Base-by-base conservation (phyloP, 37 sponge, comb jelly and placozoan species). In the Halichondria panicea region DNA sequence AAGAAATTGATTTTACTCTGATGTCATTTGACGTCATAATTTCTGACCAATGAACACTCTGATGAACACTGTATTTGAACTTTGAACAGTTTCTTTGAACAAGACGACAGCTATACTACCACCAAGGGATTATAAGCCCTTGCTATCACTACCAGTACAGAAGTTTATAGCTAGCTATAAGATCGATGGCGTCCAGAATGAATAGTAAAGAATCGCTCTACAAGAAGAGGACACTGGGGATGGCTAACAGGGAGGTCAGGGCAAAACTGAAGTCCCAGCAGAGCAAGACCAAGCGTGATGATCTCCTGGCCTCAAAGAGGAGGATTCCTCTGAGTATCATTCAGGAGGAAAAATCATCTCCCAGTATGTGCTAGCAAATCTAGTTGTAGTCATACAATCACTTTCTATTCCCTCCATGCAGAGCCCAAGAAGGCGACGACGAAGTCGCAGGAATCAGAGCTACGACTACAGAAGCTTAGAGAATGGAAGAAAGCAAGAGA, bases 401-500 rank as follows among this genome's bases (percentile, higher is more conserved):
- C 25, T 4, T 21, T 64, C 39, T 68, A 24, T 39, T 28, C 35
- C 38, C 34, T 50, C 22, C 34, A 36, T 13, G 8, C 53, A 42
- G 41, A 28, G 62, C 13, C 52, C 37, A 55, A 74, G 45, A 15
- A 1, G 43, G 21, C 18, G 25, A 5, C 39, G 19, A 64, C 31
- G 39, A 44, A 79, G 42, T 59, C 21, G 42, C 48, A 21, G 3
- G 38, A 60, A 40, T 41, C 57, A 58, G 8, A 27, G 5, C 21
- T 28, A 1, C 71, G 81, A n/a, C 40, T 65, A 3, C 36, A 78
- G 34, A 27, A 45, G 30, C 57, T 86, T 11, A 12, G 18, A 0
- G 68, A 78, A n/a, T 86, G 87, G 87, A 57, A 86, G 48, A 39
- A 78, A 32, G 21, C 13, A 28, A 71, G 80, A 63, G 74, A 78